Evolutionary conservation across 2,888 invertebrate genomes (phyloP).

Genomic region (Clepsis dumicolana): DNA sequence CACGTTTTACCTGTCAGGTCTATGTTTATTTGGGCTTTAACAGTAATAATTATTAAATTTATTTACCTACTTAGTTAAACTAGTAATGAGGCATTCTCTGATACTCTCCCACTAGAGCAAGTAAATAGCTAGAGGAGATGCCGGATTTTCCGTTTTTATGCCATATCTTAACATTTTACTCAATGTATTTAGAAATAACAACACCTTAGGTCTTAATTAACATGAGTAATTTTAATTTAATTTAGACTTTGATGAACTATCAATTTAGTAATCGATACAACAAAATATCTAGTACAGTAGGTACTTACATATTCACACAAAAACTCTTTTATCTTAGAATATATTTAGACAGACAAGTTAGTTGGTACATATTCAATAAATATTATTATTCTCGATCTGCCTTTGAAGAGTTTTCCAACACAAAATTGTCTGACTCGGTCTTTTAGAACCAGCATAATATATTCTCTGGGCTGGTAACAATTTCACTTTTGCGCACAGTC

Average conservation of each 20-base stretch:
- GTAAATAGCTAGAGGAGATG: too few species aligned
- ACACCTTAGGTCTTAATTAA: not conserved
- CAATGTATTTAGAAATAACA: not conserved
- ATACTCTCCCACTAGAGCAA: too few species aligned
- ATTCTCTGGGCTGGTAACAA: too few species aligned
- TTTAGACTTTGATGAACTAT: not conserved
- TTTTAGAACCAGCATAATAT: too few species aligned
- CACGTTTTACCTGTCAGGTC: too few species aligned
- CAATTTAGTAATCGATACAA: not conserved
- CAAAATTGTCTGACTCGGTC: not conserved
- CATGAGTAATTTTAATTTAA: not conserved
- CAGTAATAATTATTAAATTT: too few species aligned
- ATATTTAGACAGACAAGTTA: not conserved
- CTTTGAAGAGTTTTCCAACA: not conserved
- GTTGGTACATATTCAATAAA: not conserved
- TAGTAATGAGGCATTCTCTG: too few species aligned
- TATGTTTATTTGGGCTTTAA: too few species aligned
- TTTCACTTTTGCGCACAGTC: not conserved
- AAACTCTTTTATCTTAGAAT: not conserved
- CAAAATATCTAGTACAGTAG: not conserved
- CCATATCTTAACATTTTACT: not conserved
- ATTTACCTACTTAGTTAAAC: too few species aligned
- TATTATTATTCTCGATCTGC: not conserved
- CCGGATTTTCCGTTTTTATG: too few species aligned
- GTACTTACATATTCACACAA: not conserved